A percentile compares a stretch with the other conserved stretches of the same genome.
Evolutionary conservation across 2,113 vertebrate genomes (phyloP).

Genomic region (Procavia capensis): DNA sequence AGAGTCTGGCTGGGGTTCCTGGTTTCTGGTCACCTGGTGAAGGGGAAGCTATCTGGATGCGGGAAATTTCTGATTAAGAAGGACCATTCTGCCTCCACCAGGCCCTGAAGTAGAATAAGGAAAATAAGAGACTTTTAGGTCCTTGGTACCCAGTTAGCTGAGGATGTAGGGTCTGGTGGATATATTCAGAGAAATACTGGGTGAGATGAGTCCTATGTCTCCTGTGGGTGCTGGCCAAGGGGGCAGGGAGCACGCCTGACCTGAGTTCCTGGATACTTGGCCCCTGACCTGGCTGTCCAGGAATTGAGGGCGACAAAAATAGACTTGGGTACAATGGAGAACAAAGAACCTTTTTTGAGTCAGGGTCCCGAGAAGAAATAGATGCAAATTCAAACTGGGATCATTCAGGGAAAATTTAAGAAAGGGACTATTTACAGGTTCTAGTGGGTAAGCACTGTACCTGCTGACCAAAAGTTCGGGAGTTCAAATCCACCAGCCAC

Average conservation of each 20-base stretch:
- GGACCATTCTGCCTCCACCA: background rate
- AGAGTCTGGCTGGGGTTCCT: background rate
- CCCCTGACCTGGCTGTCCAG: background rate
- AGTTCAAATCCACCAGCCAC: too few relatives aligned
- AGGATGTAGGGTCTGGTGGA: background rate
- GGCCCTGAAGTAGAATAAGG: background rate
- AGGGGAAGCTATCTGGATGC: background rate
- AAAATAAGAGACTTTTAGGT: background rate
- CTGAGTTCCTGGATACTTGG: background rate
- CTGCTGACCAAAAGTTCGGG: too few relatives aligned
- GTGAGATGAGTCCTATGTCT: background rate
- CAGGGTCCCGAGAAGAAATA: background rate
- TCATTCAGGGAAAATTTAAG: background rate
- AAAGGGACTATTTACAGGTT: background rate
- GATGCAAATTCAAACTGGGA: slow-evolving; percentile 21
- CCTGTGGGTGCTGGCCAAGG: background rate
- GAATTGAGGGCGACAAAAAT: background rate
- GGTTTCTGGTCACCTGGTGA: background rate
- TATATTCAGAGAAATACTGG: background rate
- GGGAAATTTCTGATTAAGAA: background rate
- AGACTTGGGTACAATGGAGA: background rate
- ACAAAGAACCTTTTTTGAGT: background rate
- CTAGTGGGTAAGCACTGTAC: too few relatives aligned
- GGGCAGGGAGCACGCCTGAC: background rate
- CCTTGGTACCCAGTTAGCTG: background rate